Conservation (phyloP, 2,888 invertebrate genomes). For the Drosophila nr. perissopoda region DNA sequence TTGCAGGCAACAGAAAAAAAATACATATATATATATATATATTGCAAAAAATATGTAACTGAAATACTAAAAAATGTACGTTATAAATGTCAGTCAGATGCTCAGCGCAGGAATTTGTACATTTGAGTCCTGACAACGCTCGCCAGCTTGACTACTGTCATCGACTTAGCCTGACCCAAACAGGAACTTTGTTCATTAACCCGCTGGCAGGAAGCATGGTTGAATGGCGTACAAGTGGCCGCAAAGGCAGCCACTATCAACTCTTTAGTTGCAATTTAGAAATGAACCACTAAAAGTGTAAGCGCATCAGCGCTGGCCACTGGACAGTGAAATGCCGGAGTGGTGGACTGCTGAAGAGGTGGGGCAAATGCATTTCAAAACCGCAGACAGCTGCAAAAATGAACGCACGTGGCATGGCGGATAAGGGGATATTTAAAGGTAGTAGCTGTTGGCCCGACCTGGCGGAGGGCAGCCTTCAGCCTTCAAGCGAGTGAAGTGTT, state of each 20-base stretch:
- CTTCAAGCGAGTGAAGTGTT: slow-evolving; percentile 77
- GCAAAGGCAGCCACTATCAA: slow-evolving; percentile 40
- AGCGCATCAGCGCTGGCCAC: slow-evolving; percentile 33
- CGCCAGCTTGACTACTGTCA: slow-evolving; percentile 49
- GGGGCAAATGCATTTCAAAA: slow-evolving; percentile 51
- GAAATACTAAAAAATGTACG: slow-evolving; percentile 16
- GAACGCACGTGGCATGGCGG: slow-evolving; percentile 25
- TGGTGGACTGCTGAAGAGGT: not conserved
- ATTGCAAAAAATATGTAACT: slow-evolving; percentile 3
- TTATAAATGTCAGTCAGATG: slow-evolving; percentile 1
- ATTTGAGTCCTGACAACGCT: slow-evolving; percentile 24
- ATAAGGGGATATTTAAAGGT: slow-evolving; percentile 2
- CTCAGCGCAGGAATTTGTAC: not conserved
- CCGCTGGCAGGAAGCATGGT: slow-evolving; percentile 18
- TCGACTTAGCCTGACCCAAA: slow-evolving; percentile 4
- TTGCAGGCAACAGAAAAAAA: slow-evolving; percentile 14
- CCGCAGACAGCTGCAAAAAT: slow-evolving; percentile 59
- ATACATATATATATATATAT: no score
- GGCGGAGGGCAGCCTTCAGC: slow-evolving; percentile 67
- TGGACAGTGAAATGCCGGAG: not conserved
- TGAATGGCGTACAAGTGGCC: slow-evolving; percentile 50
- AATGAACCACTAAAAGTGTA: slow-evolving; percentile 48
- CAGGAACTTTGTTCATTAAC: slow-evolving; percentile 54
- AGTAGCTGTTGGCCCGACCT: slow-evolving; percentile 21
- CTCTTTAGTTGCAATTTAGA: slow-evolving; percentile 63